A percentile compares a stretch with the other conserved stretches of the same genome.
Evolutionary conservation across 2,797 vertebrate genomes (phyloP).

Genomic region (Chelonia mydas): DNA sequence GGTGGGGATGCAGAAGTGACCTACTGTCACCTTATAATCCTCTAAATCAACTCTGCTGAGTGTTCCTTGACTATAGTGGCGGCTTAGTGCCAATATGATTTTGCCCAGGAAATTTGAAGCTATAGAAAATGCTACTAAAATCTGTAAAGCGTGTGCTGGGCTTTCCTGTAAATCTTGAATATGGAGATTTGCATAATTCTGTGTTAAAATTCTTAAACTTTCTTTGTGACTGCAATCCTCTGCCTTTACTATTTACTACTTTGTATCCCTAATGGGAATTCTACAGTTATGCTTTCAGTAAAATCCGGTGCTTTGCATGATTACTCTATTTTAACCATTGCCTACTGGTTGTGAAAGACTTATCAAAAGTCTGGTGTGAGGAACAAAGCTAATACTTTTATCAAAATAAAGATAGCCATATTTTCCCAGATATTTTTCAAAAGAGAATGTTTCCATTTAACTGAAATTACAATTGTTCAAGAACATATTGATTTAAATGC

Average conservation of each 20-base stretch:
- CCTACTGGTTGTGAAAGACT: neutral
- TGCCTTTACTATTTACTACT: neutral
- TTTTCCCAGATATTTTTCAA: neutral
- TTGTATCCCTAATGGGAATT: neutral
- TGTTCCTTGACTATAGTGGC: rapidly evolving
- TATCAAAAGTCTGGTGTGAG: neutral
- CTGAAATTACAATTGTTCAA: neutral
- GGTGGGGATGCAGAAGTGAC: neutral
- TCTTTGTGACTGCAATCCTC: neutral
- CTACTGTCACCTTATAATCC: conserved; percentile 11
- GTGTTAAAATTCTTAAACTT: neutral
- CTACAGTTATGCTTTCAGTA: neutral
- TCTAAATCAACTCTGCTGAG: neutral
- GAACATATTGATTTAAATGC: neutral
- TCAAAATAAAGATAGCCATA: neutral
- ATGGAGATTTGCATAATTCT: neutral
- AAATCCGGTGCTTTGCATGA: neutral
- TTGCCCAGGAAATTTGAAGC: neutral
- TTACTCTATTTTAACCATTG: neutral
- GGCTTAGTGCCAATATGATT: neutral
- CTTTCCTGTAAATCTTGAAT: neutral
- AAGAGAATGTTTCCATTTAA: neutral
- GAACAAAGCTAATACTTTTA: rapidly evolving
- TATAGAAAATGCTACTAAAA: neutral
- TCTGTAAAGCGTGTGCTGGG: neutral